Evolutionary conservation across 2,113 vertebrate species (phyloP), one percentile per base, ranked within the genome.

Genomic region (Pavo muticus): DNA sequence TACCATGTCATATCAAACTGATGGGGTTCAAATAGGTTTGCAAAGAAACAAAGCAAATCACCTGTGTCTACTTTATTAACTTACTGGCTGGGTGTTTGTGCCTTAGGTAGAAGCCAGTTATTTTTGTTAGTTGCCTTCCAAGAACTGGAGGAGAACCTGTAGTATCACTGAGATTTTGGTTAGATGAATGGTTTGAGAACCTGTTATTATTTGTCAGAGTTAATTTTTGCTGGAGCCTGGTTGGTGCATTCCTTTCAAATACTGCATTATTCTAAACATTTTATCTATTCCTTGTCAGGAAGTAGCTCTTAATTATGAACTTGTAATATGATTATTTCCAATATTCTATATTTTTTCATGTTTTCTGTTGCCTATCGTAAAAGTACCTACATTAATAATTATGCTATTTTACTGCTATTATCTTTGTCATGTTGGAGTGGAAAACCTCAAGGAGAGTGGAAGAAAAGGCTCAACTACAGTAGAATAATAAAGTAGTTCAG

Each of bases 371-470:
- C 47, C 60, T 44, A 61, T 88, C 75, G 74, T 65, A 70, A 85
- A 79, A 57, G 74, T 74, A 89, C 54, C 35, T 91, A 29, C 63
- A 45, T n/a, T 59, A 95, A 84, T 72, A 93, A 93, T 84, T 84
- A 45, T 30, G 30, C 44, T 91, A 52, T 74, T 94, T 91, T 93
- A 59, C 14, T 67, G 42, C 39, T 59, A 74, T 91, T 94, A 91
- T 85, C 75, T 90, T 92, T 95, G 82, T 90, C 72, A 64, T 71
- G 20, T 95, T 95, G 92, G 84, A 75, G 85, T 94, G 64, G 87
- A 88, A 92, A 87, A 88, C 91, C 64, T 94, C 50, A 80, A 84
- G 45, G 10, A 90, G 42, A 88, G 50, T 44, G 59, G 78, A 69
- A 91, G 89, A 83, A 84, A 39, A 65, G 84, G 72, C 24, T 32